phyloP scores from a whole-genome alignment of 1,140 invertebrate genomes.

The Heliothis subflexa region DNA sequence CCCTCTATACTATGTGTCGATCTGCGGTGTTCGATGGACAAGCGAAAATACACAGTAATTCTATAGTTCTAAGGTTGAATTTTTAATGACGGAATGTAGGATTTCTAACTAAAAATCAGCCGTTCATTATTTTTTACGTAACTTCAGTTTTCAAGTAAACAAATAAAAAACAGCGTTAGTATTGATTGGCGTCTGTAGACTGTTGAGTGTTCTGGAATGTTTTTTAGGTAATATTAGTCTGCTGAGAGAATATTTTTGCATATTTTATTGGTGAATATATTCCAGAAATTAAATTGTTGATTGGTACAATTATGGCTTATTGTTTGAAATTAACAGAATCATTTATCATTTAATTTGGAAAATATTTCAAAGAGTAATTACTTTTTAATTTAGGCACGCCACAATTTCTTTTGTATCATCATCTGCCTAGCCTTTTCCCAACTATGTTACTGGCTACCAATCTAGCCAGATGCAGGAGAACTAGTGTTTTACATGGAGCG shows the following conservation, averaged over 20 bases:
- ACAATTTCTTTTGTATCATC: too few relatives aligned
- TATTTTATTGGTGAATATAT: too few relatives aligned
- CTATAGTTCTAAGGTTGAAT: conserved; percentile 31
- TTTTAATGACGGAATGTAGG: not conserved
- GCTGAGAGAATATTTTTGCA: not conserved
- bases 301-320: too few relatives aligned
- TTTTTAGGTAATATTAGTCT: not conserved
- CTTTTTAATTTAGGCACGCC: too few relatives aligned
- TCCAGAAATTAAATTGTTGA: too few relatives aligned
- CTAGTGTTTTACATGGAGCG: too few relatives aligned
- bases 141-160: conserved; percentile 31
- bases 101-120: conserved; percentile 35
- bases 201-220: not conserved
- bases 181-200: conserved; percentile 7
- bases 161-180: conserved; percentile 21
- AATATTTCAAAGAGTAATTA: too few relatives aligned
- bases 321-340: too few relatives aligned
- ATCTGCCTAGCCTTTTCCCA: too few relatives aligned
- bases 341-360: too few relatives aligned
- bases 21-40: conserved; percentile 18
- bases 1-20: conserved; percentile 41
- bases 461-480: too few relatives aligned
- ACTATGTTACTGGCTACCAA: too few relatives aligned
- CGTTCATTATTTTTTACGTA: conserved; percentile 45
- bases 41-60: conserved; percentile 39